Base-by-base conservation (phyloP, 2,797 vertebrate species). In the Taenioides sp. region DNA sequence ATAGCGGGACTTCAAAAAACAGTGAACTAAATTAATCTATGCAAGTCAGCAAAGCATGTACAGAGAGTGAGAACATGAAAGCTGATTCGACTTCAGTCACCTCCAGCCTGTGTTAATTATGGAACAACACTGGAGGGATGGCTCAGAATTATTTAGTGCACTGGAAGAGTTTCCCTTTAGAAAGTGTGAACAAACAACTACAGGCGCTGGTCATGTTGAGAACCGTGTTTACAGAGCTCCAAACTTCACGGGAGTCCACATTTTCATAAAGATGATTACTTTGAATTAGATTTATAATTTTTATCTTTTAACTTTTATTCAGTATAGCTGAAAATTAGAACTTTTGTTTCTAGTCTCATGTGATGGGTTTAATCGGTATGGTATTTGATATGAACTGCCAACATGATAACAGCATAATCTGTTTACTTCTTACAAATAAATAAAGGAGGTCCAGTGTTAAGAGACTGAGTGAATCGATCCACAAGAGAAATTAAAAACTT, bases 191-290 rank as follows among this genome's bases (percentile, higher is more conserved):
- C 76, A 73, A 81, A 79, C 75, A 83, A 74, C 70, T 81, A 54
- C 65, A 70, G 63, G 78, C 72, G 79, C 74, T 60, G 54, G 31
- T 76, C 78, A 78, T 71, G 37, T 47, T 79, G 75, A 76, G 72
- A 79, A 81, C 23, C 12, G 7, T 65, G 70, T 57, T 65, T 57
- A 83, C 71, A 58, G 65, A 84, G 54, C 71, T 64, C 83, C 80
- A 62, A 43, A 78, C 54, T 60, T 3, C 6, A 60, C 17, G 22
- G 50, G 57, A 9, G 49, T 66, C 49, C 18, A 40, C 25, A 58
- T 71, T 71, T 67, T 61, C 9, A 64, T 52, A 47, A 50, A 55
- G 60, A 27, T 20, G n/a, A 49, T 65, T 23, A 7, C 22, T 65
- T 25, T 27, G 16, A 65, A 25, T 43, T 25, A 49, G 23, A 50